These are phyloP conservation scores for Platycheirus rosarum DNA, from an alignment of 2,888 invertebrate species.

Conservation along the genomic window DNA sequence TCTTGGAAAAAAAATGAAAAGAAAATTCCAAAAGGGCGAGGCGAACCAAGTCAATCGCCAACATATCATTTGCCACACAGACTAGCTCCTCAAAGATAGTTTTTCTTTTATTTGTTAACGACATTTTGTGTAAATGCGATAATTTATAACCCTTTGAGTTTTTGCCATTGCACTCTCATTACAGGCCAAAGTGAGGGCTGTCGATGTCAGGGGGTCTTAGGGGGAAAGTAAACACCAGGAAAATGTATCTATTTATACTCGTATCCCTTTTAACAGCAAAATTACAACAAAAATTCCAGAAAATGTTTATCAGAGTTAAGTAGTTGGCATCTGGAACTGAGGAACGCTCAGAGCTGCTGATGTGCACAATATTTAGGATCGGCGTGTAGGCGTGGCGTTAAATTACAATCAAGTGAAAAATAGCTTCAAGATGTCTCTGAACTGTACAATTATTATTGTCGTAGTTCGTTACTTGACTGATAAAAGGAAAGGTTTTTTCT, in stretches of 20 bases:
- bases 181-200: background rate
- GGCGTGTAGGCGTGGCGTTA: constrained; percentile 67
- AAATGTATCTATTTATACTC: constrained; percentile 30
- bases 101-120: constrained; percentile 40
- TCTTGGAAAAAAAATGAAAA: constrained; percentile 1
- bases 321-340: constrained; percentile 46
- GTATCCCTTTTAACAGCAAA: constrained; percentile 32
- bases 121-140: constrained; percentile 60
- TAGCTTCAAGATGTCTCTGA: constrained; percentile 57
- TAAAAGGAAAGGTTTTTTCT: constrained; percentile 57
- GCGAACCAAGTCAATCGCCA: constrained; percentile 43
- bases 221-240: background rate
- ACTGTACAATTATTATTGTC: constrained; percentile 47
- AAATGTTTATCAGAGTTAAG: constrained; percentile 48
- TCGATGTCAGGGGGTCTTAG: background rate
- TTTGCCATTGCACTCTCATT: constrained; percentile 18
- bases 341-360: background rate
- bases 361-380: constrained; percentile 51
- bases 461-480: constrained; percentile 45
- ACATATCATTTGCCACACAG: constrained; percentile 16
- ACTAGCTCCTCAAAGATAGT: constrained; percentile 2
- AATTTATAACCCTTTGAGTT: constrained; percentile 67
- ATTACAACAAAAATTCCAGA: background rate
- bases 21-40: constrained; percentile 57
- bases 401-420: constrained; percentile 73